Conservation (phyloP, 2,797 vertebrate genomes). For the Malacoctenus gilli region DNA sequence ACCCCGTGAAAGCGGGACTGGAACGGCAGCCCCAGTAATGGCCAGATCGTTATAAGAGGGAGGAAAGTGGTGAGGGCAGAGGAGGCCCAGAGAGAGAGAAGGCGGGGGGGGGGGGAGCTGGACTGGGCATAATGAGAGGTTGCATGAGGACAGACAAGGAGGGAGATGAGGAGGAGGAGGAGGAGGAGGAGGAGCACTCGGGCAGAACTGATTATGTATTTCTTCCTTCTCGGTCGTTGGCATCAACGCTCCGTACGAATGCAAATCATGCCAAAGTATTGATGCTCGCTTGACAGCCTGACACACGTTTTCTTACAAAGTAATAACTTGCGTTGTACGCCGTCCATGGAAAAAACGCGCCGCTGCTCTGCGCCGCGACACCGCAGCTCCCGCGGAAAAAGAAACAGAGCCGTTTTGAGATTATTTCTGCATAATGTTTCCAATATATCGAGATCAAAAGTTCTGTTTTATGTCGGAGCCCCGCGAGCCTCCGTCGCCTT, state of each 20-base stretch:
- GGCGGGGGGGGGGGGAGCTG: constrained; percentile 28
- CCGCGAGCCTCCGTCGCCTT: background rate
- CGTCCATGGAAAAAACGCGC: constrained; percentile 4
- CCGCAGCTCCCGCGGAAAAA: background rate
- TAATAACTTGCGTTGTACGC: constrained; percentile 20
- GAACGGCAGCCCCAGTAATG: constrained; percentile 53
- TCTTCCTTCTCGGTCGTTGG: constrained; percentile 33
- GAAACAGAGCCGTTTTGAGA: background rate
- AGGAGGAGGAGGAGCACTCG: constrained; percentile 8
- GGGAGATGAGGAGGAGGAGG: constrained; percentile 9
- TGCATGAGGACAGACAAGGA: constrained; percentile 42
- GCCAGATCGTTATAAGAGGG: constrained; percentile 49
- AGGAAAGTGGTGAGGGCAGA: constrained; percentile 29
- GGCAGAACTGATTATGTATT: constrained; percentile 34
- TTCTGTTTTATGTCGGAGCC: background rate
- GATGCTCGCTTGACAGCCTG: no score
- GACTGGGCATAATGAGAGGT: constrained; percentile 59
- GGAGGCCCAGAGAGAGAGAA: constrained; percentile 9
- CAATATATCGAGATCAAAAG: background rate
- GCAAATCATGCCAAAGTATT: background rate
- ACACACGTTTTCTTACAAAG: background rate
- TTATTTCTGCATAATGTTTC: constrained; percentile 3
- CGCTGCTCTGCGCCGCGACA: background rate
- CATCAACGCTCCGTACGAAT: constrained; percentile 2
- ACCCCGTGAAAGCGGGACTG: constrained; percentile 52